These are phyloP conservation scores for Scolopax rusticola DNA, from an alignment of 2,797 vertebrate genomes.

Conservation along the genomic window DNA sequence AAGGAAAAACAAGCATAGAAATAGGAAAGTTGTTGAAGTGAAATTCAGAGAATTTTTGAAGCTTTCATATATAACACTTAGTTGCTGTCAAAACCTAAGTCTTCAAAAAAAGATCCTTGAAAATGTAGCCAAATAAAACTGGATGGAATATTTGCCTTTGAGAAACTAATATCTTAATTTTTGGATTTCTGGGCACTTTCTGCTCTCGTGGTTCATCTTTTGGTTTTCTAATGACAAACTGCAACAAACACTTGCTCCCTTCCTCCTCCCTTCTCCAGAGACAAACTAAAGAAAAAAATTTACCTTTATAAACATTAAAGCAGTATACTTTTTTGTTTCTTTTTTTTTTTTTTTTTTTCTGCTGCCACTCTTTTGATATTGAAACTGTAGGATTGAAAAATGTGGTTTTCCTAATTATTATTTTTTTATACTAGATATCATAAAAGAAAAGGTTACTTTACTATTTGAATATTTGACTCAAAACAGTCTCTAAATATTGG, in stretches of 20 bases:
- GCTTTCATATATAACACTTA: neutral
- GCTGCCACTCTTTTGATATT: neutral
- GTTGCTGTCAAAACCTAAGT: neutral
- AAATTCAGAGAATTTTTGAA: neutral
- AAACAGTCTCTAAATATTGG: neutral
- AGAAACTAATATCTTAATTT: neutral
- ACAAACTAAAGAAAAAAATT: neutral
- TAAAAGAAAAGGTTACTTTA: neutral
- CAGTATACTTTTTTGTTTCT: neutral
- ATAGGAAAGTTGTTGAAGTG: neutral
- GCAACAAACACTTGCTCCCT: neutral
- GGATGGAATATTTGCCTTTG: neutral
- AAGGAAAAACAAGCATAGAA: neutral
- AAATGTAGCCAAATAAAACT: neutral
- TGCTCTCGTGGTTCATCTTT: neutral
- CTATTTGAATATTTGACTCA: neutral
- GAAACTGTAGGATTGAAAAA: neutral
- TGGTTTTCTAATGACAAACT: neutral
- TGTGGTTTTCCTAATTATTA: neutral
- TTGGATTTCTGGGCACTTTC: neutral
- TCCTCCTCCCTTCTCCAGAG: too few relatives aligned
- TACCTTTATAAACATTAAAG: neutral
- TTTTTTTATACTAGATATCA: neutral
- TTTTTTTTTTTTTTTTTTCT: neutral
- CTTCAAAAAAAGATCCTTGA: neutral